Base-by-base conservation (phyloP, 2,113 vertebrate species). In the Corydoras maculifer region DNA sequence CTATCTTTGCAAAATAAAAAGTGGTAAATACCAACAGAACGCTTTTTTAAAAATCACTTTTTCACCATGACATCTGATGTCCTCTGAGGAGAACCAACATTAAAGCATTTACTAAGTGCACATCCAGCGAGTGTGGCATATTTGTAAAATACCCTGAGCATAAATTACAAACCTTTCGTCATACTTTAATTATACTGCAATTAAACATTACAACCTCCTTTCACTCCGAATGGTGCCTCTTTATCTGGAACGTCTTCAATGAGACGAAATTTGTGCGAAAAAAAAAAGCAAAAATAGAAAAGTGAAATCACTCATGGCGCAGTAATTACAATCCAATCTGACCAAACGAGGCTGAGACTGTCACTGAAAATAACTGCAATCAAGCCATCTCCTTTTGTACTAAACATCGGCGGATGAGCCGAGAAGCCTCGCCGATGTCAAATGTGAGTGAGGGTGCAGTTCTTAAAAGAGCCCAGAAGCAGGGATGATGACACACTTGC, bases 361-460 rank as follows among this genome's bases (percentile, higher is more conserved):
- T 67, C 62, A 74, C 53, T 29, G 65, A 57, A 70, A 69, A 77
- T 77, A 72, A 79, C 71, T 62, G 72, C 58, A 74, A 69, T 77
- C 64, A 77, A 79, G 62, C 43, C 25, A 68, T 74, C 53, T 75
- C 48, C 54, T 69, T 64, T 71, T 70, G 65, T 66, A 68, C 51
- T 55, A 72, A 65, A 65, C 68, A 65, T 4, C 61, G 54, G 69
- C 55, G 60, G 62, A 48, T 54, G 59, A 67, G 58, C 51, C 25
- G 61, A 72, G 54, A 68, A 18, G n/a, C 35, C 65, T 65, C n/a
- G 35, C 62, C 35, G 50, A 48, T 64, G 69, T 63, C 66, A 51
- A 63, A 64, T 58, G 54, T 66, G 57, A 53, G 48, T 51, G 59
- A 58, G 69, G 49, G 65, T 31, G 51, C 25, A 62, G 5, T 18